These are phyloP conservation scores for Bedellia somnulentella DNA, from an alignment of 2,888 invertebrate species.

Conservation along the genomic window DNA sequence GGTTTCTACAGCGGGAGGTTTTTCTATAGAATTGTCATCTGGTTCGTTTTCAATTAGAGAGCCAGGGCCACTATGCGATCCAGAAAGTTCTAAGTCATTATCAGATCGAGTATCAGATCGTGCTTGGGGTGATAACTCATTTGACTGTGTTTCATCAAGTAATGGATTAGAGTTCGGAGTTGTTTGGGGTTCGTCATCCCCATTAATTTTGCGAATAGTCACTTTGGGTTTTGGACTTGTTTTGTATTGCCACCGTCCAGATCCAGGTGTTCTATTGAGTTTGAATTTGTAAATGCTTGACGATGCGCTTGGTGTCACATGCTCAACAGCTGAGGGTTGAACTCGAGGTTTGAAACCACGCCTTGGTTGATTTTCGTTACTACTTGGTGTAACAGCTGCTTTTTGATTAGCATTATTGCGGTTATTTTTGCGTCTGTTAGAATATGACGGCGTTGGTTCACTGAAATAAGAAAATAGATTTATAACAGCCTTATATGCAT, in stretches of 20 bases:
- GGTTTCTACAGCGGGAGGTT: constrained; percentile 72
- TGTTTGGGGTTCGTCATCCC: constrained; percentile 53
- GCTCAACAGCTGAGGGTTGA: constrained; percentile 59
- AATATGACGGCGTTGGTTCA: constrained; percentile 49
- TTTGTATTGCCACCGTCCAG: constrained; percentile 89
- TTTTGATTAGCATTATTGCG: constrained; percentile 47
- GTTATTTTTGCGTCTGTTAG: constrained; percentile 54
- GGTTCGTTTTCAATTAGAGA: constrained; percentile 63
- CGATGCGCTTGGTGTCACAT: constrained; percentile 43
- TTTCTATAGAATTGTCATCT: constrained; percentile 67
- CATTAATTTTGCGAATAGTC: constrained; percentile 71
- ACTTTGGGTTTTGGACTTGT: constrained; percentile 86
- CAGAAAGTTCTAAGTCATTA: constrained; percentile 73
- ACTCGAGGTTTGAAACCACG: constrained; percentile 72
- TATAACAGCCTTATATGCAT: too few relatives aligned
- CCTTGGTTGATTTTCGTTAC: constrained; percentile 45
- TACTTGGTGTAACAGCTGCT: constrained; percentile 39
- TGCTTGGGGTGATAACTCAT: constrained; percentile 59
- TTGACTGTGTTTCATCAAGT: constrained; percentile 41
- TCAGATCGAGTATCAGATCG: constrained; percentile 61
- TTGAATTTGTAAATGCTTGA: constrained; percentile 79
- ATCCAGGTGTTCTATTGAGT: constrained; percentile 77
- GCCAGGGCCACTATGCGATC: constrained; percentile 66
- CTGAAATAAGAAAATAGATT: constrained; percentile 43
- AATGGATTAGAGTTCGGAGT: constrained; percentile 45